A percentile compares a stretch with the other conserved stretches of the same genome.
Evolutionary conservation across 1,140 invertebrate genomes (phyloP).

Genomic region (Drosophila equinoxialis): DNA sequence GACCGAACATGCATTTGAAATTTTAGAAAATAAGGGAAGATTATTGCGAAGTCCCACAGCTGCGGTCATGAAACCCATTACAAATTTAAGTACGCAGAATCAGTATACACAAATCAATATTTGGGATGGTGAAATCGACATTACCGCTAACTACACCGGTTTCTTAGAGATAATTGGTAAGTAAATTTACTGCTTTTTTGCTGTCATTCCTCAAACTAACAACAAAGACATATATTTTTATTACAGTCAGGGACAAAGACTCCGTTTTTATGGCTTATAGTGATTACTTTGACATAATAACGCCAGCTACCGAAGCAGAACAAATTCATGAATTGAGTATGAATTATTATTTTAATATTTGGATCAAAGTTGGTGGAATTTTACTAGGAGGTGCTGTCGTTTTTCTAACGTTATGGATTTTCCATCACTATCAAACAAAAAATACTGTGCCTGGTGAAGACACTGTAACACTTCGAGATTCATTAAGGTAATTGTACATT

Average conservation of each 20-base stretch:
- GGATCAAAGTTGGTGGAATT: constrained; percentile 85
- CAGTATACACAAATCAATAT: constrained; percentile 65
- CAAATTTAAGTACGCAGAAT: constrained; percentile 30
- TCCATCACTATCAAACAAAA: constrained; percentile 88
- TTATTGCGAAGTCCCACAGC: constrained; percentile 61
- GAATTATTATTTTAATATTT: constrained; percentile 76
- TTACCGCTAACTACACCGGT: constrained; percentile 90
- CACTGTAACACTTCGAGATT: constrained; percentile 88
- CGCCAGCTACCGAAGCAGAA: constrained; percentile 66
- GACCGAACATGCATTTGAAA: constrained; percentile 71
- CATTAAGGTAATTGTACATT: constrained; percentile 85
- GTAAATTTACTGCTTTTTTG: background rate
- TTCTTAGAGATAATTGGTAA: constrained; percentile 92
- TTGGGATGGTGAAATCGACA: constrained; percentile 89
- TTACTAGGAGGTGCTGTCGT: constrained; percentile 87
- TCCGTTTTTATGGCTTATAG: constrained; percentile 84
- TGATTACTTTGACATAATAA: constrained; percentile 85
- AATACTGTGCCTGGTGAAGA: constrained; percentile 90
- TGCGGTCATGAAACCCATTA: constrained; percentile 29
- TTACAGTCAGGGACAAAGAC: constrained; percentile 63
- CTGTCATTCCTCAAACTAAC: background rate
- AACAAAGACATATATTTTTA: background rate
- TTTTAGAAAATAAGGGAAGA: constrained; percentile 64
- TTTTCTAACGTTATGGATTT: constrained; percentile 87
- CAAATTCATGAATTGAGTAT: constrained; percentile 55